Evolutionary conservation across 2,113 vertebrate genomes (phyloP), one percentile per base, ranked within the genome.

Genomic region (Tor tambroides): DNA sequence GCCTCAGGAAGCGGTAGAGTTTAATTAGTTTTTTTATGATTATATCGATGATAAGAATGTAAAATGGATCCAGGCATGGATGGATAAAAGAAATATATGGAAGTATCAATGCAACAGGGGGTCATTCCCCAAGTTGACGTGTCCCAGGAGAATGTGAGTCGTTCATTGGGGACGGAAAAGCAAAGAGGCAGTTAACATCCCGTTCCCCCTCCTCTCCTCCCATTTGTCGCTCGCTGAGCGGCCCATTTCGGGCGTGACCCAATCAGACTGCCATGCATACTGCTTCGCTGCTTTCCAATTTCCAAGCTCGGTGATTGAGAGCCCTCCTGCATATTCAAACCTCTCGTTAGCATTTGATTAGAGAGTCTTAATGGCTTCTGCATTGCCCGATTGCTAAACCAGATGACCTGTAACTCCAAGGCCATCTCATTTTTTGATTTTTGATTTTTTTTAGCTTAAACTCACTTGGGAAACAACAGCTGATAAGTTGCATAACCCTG

Each of bases 271-370:
- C 30, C 83, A 38, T 54, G 49, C 56, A 78, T 3, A 83, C 88
- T 89, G 90, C 75, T 89, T 88, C 74, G 49, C 85, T 90, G 88
- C 86, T 19, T 88, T 90, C 84, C 80, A 86, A 90, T 90, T 88
- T 89, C 28, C 86, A n/a, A 56, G 61, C 59, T 67, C 32, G 54
- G 71, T 87, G 86, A 87, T 84, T 82, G 83, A 79, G 78, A 83
- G 67, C 41, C 38, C 87, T 90, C 76, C 72, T 61, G 83, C 69
- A 79, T 89, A 84, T 90, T 88, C 85, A 86, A 69, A 86, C 28
- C 49, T 23, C 88, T 88, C 76, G 67, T 90, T 80, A 84, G 49
- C 81, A 79, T 89, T 67, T 89, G 81, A 87, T 88, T 87, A 79
- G 41, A 49, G 43, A 26, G 21, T 38, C 35, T 78, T 75, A 78